Conservation (phyloP, 2,888 invertebrate species). For the Lumbricus terrestris region DNA sequence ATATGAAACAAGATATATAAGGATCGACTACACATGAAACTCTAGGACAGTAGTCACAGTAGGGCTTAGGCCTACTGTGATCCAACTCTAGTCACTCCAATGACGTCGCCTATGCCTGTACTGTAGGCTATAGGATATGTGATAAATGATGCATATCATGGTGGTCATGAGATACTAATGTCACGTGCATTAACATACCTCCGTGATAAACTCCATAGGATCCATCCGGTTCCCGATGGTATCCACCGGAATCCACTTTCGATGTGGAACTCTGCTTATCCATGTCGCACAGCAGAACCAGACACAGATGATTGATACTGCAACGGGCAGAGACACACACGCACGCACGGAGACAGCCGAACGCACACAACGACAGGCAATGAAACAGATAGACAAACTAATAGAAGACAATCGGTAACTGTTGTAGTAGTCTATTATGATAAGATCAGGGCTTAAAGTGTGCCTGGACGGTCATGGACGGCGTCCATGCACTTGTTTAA, state of each 20-base stretch:
- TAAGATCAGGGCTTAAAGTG: no score
- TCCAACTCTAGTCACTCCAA: not conserved
- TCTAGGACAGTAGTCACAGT: no score
- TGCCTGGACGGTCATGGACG: no score
- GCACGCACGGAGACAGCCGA: not conserved
- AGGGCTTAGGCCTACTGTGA: no score
- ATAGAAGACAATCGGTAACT: no score
- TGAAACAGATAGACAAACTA: not conserved
- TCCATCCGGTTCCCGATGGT: not conserved
- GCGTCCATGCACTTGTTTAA: no score
- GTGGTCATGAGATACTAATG: no score
- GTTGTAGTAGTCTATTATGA: no score
- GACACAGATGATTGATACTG: not conserved
- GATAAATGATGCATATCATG: no score
- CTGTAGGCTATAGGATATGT: no score
- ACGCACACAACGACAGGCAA: not conserved
- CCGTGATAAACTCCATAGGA: not conserved
- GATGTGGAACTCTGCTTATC: not conserved
- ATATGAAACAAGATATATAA: not conserved
- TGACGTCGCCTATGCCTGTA: not conserved
- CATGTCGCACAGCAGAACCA: not conserved
- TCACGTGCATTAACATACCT: not conserved
- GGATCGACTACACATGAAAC: not conserved
- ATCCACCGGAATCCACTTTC: not conserved
- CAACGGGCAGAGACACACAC: not conserved